Percentiles rank a stretch among this genome's conserved stretches.
phyloP scores from a whole-genome alignment of 37 sponge, comb jelly and placozoan genomes.

The Diacarnus erythraeanus region DNA sequence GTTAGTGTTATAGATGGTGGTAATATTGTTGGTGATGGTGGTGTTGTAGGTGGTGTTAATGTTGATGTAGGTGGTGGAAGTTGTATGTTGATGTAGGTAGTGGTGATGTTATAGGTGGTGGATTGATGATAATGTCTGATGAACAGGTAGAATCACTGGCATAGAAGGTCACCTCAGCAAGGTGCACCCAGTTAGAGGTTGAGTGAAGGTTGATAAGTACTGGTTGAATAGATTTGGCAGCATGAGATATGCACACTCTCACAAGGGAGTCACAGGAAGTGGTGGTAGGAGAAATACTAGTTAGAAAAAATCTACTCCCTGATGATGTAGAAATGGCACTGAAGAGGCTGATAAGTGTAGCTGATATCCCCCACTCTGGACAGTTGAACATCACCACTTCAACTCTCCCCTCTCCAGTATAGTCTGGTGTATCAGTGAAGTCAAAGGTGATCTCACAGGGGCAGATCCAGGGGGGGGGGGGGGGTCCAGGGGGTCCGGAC shows the following conservation, averaged over 20 bases:
- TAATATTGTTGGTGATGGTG: background rate
- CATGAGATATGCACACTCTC: background rate
- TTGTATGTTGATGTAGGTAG: background rate
- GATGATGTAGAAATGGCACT: background rate
- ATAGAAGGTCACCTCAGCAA: conserved; percentile 5
- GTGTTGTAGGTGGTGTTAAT: too few relatives aligned
- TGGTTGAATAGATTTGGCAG: background rate
- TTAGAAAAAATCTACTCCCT: too few relatives aligned
- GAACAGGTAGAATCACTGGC: background rate
- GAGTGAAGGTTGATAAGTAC: background rate
- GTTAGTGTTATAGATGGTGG: background rate
- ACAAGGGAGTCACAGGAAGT: background rate
- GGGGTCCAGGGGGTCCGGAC: too few relatives aligned
- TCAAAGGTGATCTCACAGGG: too few relatives aligned
- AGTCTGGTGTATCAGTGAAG: too few relatives aligned
- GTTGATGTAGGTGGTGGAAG: background rate
- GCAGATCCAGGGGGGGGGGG: too few relatives aligned
- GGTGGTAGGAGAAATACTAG: background rate
- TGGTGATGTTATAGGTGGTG: background rate
- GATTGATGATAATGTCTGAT: background rate
- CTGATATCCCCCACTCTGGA: background rate
- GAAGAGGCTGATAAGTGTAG: background rate
- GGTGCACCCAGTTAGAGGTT: background rate
- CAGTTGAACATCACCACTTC: background rate
- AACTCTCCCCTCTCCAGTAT: too few relatives aligned